Conservation (phyloP, 2,113 vertebrate species). For the Butorides virescens region DNA sequence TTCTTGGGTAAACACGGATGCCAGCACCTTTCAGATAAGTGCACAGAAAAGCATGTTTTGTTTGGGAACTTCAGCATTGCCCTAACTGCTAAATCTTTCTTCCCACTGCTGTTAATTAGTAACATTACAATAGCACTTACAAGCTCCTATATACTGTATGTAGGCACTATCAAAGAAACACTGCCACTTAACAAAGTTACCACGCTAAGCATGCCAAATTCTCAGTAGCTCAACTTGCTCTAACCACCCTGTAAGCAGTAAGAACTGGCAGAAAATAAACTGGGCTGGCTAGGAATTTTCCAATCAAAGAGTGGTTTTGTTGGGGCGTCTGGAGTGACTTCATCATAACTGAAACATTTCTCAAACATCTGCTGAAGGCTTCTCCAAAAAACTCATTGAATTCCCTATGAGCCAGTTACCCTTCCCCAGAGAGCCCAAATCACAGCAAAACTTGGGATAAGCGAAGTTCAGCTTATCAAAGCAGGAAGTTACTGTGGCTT, state of each 20-base stretch:
- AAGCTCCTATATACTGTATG: background rate
- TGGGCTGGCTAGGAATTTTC: background rate
- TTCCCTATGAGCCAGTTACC: background rate
- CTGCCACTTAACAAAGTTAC: background rate
- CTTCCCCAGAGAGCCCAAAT: background rate
- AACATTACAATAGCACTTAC: background rate
- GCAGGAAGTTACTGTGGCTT: background rate
- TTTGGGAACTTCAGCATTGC: background rate
- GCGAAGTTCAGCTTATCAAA: background rate
- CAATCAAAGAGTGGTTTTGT: background rate
- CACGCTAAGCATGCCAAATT: background rate
- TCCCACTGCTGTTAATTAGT: background rate
- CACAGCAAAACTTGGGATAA: background rate
- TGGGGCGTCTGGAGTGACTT: background rate
- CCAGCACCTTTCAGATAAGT: background rate
- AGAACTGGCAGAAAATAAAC: background rate
- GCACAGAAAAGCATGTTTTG: background rate
- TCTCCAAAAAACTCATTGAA: background rate
- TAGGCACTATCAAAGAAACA: rapidly evolving
- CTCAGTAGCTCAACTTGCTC: background rate
- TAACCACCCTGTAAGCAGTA: background rate
- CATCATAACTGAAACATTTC: background rate
- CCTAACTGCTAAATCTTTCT: background rate
- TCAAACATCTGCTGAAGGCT: background rate
- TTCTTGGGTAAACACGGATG: background rate